These are phyloP conservation scores for Myrmecobius fasciatus DNA, from an alignment of 2,113 vertebrate genomes.

Conservation along the genomic window DNA sequence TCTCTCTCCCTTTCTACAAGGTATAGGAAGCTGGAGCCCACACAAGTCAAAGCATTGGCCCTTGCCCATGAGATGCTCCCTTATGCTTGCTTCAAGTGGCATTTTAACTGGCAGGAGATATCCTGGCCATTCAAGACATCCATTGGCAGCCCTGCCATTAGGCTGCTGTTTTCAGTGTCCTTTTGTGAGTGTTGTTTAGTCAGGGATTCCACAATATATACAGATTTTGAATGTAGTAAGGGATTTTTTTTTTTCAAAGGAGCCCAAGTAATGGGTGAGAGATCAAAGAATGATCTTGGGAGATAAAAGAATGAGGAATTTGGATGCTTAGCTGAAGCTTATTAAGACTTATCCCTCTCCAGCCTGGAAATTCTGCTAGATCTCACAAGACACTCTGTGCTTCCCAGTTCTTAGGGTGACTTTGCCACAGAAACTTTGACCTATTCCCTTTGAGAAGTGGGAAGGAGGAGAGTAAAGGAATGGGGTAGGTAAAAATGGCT, in stretches of 20 bases:
- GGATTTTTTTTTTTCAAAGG: constrained; percentile 26
- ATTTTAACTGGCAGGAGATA: not conserved
- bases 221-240: constrained; percentile 3
- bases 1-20: fast-evolving
- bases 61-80: not conserved
- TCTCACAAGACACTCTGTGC: not conserved
- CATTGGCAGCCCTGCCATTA: not conserved
- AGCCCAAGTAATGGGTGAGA: not conserved
- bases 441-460: not conserved
- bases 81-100: not conserved
- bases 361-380: not conserved
- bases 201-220: not conserved
- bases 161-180: not conserved
- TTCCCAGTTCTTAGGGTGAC: constrained; percentile 1
- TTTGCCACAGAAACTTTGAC: not conserved
- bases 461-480: not conserved
- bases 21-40: not conserved
- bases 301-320: constrained; percentile 31
- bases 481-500: not conserved
- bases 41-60: not conserved
- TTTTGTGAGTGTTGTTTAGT: not conserved
- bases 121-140: not conserved
- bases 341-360: constrained; percentile 18
- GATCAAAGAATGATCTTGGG: not conserved
- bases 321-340: constrained; percentile 32